A percentile compares a stretch with the other conserved stretches of the same genome.
Evolutionary conservation across 1,140 invertebrate species (phyloP).

Genomic region (Drosophila serrata): DNA sequence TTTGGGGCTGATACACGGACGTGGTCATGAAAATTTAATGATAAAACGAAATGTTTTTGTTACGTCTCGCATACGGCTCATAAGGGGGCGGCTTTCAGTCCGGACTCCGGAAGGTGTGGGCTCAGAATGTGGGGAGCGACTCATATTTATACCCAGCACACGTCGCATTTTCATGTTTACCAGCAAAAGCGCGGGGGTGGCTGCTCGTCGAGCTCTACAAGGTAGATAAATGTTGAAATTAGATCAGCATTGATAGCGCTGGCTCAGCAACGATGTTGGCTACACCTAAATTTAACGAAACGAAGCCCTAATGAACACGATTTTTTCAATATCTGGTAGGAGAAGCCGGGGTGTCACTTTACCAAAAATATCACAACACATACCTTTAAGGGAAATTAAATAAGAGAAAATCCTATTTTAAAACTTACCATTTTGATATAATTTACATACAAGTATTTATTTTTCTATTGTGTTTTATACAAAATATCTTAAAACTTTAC

Average conservation of each 20-base stretch:
- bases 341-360: not conserved
- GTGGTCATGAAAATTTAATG: conserved; percentile 83
- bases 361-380: not conserved
- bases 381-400: not conserved
- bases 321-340: not conserved
- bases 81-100: conserved; percentile 21
- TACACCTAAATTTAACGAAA: conserved; percentile 5
- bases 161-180: conserved; percentile 64
- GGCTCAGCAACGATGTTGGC: conserved; percentile 21
- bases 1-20: conserved; percentile 52
- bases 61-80: conserved; percentile 57
- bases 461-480: too few relatives aligned
- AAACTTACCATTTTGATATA: not conserved
- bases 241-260: conserved; percentile 72
- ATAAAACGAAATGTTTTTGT: conserved; percentile 82
- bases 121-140: not conserved
- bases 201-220: conserved; percentile 47
- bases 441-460: too few relatives aligned
- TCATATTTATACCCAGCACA: conserved; percentile 69
- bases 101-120: not conserved
- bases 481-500: too few relatives aligned
- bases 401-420: not conserved
- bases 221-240: conserved; percentile 76
- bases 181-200: conserved; percentile 43
- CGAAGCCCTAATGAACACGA: conserved; percentile 8